Conservation (phyloP, 2,113 vertebrate genomes). For the Sminthopsis crassicaudata region DNA sequence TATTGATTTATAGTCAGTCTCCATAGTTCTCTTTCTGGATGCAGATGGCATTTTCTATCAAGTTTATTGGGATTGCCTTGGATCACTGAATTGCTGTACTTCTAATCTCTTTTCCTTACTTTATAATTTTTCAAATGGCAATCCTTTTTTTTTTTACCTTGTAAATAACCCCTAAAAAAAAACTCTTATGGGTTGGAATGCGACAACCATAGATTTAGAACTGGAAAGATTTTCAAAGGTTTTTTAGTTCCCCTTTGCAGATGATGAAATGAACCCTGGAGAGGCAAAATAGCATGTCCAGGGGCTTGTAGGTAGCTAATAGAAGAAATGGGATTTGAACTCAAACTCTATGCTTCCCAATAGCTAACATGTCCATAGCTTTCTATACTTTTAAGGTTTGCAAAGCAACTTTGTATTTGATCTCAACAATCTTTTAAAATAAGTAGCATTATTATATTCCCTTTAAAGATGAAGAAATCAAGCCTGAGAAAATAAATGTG, state of each 20-base stretch:
- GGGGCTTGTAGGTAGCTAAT: neutral
- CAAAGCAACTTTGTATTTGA: neutral
- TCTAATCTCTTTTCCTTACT: neutral
- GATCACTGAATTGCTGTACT: neutral
- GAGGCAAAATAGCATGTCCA: neutral
- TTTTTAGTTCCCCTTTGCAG: neutral
- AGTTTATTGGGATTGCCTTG: too few relatives aligned
- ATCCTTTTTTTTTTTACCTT: neutral
- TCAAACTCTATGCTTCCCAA: neutral
- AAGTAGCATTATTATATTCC: neutral
- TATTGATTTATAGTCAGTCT: too few relatives aligned
- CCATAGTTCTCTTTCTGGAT: too few relatives aligned
- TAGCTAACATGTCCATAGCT: neutral
- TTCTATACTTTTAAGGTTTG: neutral
- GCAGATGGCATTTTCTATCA: too few relatives aligned
- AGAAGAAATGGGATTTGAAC: neutral
- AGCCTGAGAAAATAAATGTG: neutral
- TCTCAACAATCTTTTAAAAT: neutral
- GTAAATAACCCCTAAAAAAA: neutral
- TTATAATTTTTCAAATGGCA: neutral
- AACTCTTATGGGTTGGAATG: neutral
- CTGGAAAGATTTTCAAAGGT: neutral
- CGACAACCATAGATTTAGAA: neutral
- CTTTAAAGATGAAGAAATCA: neutral
- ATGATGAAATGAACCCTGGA: neutral